Base-by-base conservation (phyloP, 2,797 vertebrate species). In the Pyrocephalus nanus region DNA sequence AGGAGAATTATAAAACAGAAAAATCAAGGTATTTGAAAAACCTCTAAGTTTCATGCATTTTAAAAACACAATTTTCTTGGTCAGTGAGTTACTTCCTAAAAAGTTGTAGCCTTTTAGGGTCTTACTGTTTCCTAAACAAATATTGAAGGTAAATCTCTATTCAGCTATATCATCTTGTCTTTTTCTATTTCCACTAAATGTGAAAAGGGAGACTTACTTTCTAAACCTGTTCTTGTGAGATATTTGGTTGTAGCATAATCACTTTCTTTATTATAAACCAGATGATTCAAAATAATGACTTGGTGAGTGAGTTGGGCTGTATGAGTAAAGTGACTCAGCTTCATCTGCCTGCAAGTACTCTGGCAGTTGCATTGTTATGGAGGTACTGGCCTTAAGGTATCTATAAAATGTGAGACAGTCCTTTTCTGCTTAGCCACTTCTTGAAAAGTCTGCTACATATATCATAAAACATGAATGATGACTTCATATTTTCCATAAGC, bases 401-500 rank as follows among this genome's bases (percentile, higher is more conserved):
- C 73, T 86, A 17, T 70, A 67, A 84, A 91, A 62, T 29, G 36
- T 27, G 29, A 89, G 62, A 34, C 32, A 26, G 20, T 57, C 9
- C 29, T 67, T 57, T 92, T 66, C 48, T 62, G 47, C 65, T 86
- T 40, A 86, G 62, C 51, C 19, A 32, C 32, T 90, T 93, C 57
- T 86, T 93, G 65, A 92, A 75, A 80, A 83, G 26, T 67, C 40
- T 74, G 25, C 81, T 81, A 30, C 19, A 8, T 94, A 80, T 66
- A 85, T 70, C 8, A 8, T 45, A 85, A 85, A 91, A 58, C 29
- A 67, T 50, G 67, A 93, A 74, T 83, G 92, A 70, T 90, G 73
- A 92, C 73, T 92, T 95, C 73, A 78, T 81, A 23, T 92, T 93
- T 93, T 95, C 73, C 0, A 0, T 92, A 79, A 85, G 94, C n/a